A percentile compares a stretch with the other conserved stretches of the same genome.
phyloP scores from a whole-genome alignment of 2,797 vertebrate species.

The Carcharodon carcharias region DNA sequence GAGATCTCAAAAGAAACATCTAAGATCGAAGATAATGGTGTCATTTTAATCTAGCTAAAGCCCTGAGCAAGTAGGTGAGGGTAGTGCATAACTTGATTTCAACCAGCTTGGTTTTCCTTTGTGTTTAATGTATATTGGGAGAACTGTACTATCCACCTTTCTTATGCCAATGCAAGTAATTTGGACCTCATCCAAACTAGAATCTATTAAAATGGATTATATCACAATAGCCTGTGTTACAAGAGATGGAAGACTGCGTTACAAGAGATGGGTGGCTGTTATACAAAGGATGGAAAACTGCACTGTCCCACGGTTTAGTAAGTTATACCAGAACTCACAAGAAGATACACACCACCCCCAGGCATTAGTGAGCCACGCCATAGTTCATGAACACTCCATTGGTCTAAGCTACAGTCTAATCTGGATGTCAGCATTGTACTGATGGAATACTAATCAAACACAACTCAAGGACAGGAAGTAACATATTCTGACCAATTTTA shows the following conservation, averaged over 20 bases:
- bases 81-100: background rate
- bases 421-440: background rate
- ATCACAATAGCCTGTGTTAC: background rate
- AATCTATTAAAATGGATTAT: background rate
- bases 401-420: background rate
- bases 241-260: background rate
- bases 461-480: background rate
- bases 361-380: background rate
- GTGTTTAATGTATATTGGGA: background rate
- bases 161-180: background rate
- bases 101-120: background rate
- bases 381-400: background rate
- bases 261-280: background rate
- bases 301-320: background rate
- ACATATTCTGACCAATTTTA: background rate
- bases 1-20: background rate
- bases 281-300: background rate
- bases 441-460: background rate
- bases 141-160: background rate
- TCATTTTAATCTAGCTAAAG: background rate
- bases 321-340: background rate
- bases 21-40: background rate
- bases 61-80: background rate
- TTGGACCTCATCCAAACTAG: background rate
- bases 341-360: background rate